Evolutionary conservation across 2,797 vertebrate species (phyloP).

Genomic region (Anabacerthia variegaticeps): DNA sequence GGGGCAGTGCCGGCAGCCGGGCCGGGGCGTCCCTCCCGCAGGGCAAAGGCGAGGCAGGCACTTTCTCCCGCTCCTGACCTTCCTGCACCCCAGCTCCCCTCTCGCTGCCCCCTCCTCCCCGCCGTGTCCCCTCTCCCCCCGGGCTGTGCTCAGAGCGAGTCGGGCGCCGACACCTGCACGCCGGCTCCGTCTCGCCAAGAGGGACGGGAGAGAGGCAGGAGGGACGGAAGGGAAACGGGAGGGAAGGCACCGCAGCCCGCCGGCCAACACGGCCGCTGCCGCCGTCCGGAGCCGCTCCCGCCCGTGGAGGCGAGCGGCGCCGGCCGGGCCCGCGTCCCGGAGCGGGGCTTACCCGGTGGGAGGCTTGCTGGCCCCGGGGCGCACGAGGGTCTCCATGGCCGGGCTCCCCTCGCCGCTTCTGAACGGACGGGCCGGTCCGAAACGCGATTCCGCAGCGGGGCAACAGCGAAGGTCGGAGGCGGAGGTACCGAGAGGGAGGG

Average conservation of each 20-base stretch:
- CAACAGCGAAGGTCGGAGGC: neutral
- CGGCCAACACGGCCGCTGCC: neutral
- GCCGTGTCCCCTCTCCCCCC: neutral
- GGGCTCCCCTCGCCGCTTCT: neutral
- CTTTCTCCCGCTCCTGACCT: neutral
- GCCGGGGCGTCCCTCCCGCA: neutral
- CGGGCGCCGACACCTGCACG: neutral
- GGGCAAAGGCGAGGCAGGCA: neutral
- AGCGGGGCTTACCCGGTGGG: constrained; percentile 70
- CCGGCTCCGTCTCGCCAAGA: neutral
- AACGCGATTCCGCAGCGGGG: neutral
- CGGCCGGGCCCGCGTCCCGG: neutral
- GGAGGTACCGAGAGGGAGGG: neutral
- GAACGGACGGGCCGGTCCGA: neutral
- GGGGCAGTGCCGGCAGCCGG: no score
- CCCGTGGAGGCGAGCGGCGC: neutral
- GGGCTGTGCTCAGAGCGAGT: neutral
- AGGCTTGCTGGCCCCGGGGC: constrained; percentile 63
- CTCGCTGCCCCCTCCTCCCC: neutral
- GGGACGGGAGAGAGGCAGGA: neutral
- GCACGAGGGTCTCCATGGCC: constrained; percentile 66
- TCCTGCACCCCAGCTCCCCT: neutral
- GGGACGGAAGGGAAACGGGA: neutral
- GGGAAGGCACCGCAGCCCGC: neutral
- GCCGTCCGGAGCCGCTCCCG: neutral